Conservation (phyloP, 2,888 invertebrate genomes). For the Tipula lateralis region DNA sequence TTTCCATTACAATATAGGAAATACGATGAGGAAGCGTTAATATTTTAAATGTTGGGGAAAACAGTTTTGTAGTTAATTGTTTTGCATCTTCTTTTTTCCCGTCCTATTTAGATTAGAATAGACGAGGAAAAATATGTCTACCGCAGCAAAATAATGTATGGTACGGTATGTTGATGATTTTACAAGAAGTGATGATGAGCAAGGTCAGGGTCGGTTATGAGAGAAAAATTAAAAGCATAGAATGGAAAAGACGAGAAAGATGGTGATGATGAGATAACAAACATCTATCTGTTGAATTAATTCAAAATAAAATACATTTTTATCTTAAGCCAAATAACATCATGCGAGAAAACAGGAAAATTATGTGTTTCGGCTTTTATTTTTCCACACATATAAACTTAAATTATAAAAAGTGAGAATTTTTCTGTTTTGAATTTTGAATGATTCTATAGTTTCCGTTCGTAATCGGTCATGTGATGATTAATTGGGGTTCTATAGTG, state of each 20-base stretch:
- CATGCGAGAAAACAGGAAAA: not conserved
- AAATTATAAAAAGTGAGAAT: too few species aligned
- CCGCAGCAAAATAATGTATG: not conserved
- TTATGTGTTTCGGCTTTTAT: not conserved
- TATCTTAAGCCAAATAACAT: not conserved
- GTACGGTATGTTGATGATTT: not conserved
- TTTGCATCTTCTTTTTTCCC: not conserved
- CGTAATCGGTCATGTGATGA: too few species aligned
- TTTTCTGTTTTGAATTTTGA: too few species aligned
- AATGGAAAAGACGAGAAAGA: not conserved
- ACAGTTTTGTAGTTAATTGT: not conserved
- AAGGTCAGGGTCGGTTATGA: slow-evolving; percentile 11
- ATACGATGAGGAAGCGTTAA: not conserved
- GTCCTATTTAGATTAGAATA: not conserved
- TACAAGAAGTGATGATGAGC: not conserved
- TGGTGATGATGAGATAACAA: too few species aligned
- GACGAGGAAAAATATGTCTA: not conserved
- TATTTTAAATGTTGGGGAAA: not conserved
- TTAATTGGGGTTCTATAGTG: too few species aligned
- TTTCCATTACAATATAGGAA: not conserved
- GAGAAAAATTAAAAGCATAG: not conserved
- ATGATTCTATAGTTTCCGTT: too few species aligned
- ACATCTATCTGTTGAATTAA: not conserved
- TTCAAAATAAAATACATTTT: not conserved
- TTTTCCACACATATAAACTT: too few species aligned